phyloP scores from a whole-genome alignment of 2,888 invertebrate species.

The Ectobius pallidus region DNA sequence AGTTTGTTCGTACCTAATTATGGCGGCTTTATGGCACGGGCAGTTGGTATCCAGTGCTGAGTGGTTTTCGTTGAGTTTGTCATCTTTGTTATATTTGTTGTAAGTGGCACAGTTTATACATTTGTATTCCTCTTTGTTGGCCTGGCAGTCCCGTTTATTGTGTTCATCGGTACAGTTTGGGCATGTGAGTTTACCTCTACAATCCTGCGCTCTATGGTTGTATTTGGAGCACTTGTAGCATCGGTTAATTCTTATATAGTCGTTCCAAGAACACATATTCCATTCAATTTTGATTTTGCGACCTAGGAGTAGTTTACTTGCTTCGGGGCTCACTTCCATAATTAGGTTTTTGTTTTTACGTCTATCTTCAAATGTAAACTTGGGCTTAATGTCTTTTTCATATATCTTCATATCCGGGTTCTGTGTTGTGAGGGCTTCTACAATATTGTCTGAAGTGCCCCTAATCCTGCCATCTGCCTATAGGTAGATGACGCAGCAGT shows the following conservation, averaged over 20 bases:
- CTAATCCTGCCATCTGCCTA: no score
- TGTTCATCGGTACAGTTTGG: background rate
- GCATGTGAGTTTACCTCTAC: background rate
- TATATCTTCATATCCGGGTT: background rate
- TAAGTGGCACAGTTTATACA: background rate
- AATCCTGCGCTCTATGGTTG: background rate
- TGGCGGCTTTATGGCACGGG: background rate
- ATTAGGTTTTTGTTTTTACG: background rate
- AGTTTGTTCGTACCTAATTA: background rate
- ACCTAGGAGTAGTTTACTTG: background rate
- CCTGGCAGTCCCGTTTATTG: background rate
- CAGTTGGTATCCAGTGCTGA: background rate
- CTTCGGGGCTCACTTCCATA: background rate
- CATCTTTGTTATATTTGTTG: background rate
- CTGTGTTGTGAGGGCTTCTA: background rate
- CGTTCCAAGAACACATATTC: background rate
- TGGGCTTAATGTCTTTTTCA: background rate
- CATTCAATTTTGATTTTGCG: background rate
- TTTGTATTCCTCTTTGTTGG: background rate
- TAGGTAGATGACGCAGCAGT: no score
- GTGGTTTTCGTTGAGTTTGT: background rate
- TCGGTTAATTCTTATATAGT: no score
- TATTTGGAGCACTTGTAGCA: background rate
- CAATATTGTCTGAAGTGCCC: background rate
- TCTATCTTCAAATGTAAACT: background rate